Conservation (phyloP, 2,113 vertebrate genomes). For the Archilochus colubris region DNA sequence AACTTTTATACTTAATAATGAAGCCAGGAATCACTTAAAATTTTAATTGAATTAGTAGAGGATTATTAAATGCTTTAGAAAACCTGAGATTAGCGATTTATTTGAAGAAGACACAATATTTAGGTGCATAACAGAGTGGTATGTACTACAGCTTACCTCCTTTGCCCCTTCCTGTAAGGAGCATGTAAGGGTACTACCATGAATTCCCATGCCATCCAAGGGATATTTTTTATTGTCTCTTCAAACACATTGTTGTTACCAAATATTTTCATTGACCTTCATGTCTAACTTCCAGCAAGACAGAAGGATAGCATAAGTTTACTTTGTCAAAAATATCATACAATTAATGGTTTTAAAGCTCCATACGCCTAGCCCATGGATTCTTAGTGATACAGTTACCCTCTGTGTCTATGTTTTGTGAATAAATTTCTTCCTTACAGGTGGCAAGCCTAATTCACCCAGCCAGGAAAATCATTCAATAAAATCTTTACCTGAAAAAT, state of each 20-base stretch:
- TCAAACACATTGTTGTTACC: background rate
- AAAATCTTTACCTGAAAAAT: background rate
- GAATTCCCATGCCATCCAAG: background rate
- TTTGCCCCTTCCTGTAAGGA: background rate
- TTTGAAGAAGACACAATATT: background rate
- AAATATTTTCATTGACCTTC: background rate
- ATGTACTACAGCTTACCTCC: background rate
- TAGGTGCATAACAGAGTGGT: background rate
- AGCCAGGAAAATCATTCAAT: background rate
- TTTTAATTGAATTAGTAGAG: background rate
- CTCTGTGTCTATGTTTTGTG: background rate
- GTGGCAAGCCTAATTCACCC: background rate
- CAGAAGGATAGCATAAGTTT: background rate
- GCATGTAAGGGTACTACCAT: background rate
- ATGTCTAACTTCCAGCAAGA: background rate
- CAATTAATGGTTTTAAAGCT: background rate
- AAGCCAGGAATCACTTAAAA: background rate
- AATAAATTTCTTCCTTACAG: background rate
- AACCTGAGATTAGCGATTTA: background rate
- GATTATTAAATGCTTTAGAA: background rate
- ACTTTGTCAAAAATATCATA: background rate
- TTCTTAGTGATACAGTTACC: background rate
- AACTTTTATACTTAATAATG: background rate
- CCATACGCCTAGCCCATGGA: fast-evolving
- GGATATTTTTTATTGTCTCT: background rate